These are phyloP conservation scores for Nyctalus aviator DNA, from an alignment of 2,797 vertebrate genomes.

Conservation along the genomic window DNA sequence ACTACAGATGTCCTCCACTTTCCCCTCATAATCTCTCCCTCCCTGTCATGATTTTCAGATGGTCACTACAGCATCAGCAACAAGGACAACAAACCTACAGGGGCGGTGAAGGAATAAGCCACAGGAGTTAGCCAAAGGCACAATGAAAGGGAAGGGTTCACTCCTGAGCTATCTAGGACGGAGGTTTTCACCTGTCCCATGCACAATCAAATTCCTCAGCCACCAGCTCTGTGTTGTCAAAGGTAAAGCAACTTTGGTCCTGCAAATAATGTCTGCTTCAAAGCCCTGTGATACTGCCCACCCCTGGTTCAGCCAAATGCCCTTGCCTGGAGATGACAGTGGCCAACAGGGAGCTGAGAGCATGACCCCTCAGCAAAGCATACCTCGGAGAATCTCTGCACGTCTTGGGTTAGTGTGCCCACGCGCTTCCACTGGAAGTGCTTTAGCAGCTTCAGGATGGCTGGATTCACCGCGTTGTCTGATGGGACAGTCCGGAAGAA, in stretches of 20 bases:
- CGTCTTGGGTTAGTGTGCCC: conserved; percentile 98
- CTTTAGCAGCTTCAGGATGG: conserved; percentile 97
- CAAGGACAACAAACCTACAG: background rate
- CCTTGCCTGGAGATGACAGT: background rate
- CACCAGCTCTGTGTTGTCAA: background rate
- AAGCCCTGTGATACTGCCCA: background rate
- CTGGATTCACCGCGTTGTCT: conserved; percentile 99
- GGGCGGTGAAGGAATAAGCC: background rate
- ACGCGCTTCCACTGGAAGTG: conserved; percentile 97
- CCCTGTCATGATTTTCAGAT: background rate
- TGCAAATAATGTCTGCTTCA: background rate
- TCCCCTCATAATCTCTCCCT: too few relatives aligned
- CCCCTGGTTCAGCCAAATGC: background rate
- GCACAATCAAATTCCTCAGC: background rate
- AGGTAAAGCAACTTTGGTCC: background rate
- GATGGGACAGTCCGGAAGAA: conserved; percentile 99
- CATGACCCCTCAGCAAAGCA: background rate
- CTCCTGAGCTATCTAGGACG: background rate
- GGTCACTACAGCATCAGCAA: background rate
- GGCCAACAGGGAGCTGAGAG: background rate
- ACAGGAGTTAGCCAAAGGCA: accelerated
- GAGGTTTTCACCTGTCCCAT: background rate
- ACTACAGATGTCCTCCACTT: too few relatives aligned
- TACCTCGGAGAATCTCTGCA: conserved; percentile 99
- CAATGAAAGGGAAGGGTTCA: background rate